phyloP scores from a whole-genome alignment of 2,888 invertebrate species.

The Hirtodrosophila cameraria region DNA sequence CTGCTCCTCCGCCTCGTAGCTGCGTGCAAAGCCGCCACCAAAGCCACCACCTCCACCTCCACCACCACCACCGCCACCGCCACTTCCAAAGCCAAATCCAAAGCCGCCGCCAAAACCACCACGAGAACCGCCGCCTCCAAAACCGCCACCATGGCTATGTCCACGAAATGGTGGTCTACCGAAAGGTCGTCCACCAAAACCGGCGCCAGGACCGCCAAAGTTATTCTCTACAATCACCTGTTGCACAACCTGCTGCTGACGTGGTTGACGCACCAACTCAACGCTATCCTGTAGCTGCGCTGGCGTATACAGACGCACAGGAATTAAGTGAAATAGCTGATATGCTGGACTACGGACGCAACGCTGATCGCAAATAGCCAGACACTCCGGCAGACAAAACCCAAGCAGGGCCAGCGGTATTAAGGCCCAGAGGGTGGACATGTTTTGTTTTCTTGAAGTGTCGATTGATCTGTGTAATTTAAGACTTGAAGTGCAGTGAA shows the following conservation, averaged over 20 bases:
- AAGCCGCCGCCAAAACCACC: constrained; percentile 9
- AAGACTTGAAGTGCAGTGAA: constrained; percentile 24
- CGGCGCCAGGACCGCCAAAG: constrained; percentile 19
- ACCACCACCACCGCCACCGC: constrained; percentile 9
- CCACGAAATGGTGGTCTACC: constrained; percentile 31
- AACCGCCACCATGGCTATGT: constrained; percentile 1
- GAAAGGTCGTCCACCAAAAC: constrained; percentile 36
- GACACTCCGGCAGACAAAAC: constrained; percentile 6
- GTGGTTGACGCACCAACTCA: constrained; percentile 37
- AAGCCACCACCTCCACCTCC: constrained; percentile 16
- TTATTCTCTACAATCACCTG: constrained; percentile 56
- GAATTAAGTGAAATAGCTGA: constrained; percentile 47
- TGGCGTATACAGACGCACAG: constrained; percentile 47
- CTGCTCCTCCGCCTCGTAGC: constrained; percentile 23
- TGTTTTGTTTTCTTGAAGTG: constrained; percentile 13
- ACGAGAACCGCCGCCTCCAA: constrained; percentile 6
- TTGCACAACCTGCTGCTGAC: constrained; percentile 63
- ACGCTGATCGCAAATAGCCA: constrained; percentile 26
- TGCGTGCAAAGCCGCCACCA: constrained; percentile 46
- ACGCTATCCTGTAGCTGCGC: constrained; percentile 18
- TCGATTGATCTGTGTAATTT: constrained; percentile 1
- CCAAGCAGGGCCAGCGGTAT: constrained; percentile 13
- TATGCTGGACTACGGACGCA: constrained; percentile 35
- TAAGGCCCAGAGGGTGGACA: constrained; percentile 38
- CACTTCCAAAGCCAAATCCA: background rate